Evolutionary conservation across 2,888 invertebrate genomes (phyloP).

Genomic region (Xanthostigma xanthostigma): DNA sequence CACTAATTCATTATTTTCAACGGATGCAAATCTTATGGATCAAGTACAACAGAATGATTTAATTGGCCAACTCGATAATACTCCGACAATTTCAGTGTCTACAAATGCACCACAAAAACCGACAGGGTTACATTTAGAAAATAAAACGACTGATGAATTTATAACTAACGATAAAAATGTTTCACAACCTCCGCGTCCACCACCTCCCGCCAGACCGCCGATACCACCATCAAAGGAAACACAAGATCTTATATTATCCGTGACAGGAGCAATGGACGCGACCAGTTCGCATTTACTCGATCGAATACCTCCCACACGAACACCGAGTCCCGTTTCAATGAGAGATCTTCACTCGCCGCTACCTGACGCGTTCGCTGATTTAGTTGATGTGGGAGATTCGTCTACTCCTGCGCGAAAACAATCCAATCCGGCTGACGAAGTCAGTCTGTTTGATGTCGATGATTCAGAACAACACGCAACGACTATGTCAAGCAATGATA

Average conservation of each 20-base stretch:
- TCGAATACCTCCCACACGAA: conserved; percentile 68
- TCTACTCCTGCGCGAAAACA: conserved; percentile 3
- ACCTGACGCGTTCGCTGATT: conserved; percentile 44
- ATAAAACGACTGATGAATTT: conserved; percentile 20
- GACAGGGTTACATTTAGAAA: conserved; percentile 27
- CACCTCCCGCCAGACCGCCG: conserved; percentile 36
- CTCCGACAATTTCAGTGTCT: conserved; percentile 5
- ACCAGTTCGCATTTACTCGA: conserved; percentile 72
- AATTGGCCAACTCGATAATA: conserved; percentile 7
- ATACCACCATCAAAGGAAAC: conserved; percentile 63
- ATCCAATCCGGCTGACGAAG: conserved; percentile 16
- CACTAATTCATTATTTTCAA: conserved; percentile 10
- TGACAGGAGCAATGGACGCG: conserved; percentile 78
- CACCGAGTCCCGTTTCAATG: conserved; percentile 76
- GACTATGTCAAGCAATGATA: conserved; percentile 1
- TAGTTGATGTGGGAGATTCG: conserved; percentile 43
- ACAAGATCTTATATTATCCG: conserved; percentile 69
- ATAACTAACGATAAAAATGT: conserved; percentile 9
- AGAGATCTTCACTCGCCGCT: conserved; percentile 70
- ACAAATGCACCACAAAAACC: conserved; percentile 23
- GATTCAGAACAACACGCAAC: conserved; percentile 12
- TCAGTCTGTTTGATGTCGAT: conserved; percentile 24
- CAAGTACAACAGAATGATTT: conserved; percentile 1
- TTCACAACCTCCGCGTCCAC: conserved; percentile 24
- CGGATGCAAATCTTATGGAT: neutral